Evolutionary conservation across 2,113 vertebrate genomes (phyloP).

Genomic region (Fulmarus glacialis): DNA sequence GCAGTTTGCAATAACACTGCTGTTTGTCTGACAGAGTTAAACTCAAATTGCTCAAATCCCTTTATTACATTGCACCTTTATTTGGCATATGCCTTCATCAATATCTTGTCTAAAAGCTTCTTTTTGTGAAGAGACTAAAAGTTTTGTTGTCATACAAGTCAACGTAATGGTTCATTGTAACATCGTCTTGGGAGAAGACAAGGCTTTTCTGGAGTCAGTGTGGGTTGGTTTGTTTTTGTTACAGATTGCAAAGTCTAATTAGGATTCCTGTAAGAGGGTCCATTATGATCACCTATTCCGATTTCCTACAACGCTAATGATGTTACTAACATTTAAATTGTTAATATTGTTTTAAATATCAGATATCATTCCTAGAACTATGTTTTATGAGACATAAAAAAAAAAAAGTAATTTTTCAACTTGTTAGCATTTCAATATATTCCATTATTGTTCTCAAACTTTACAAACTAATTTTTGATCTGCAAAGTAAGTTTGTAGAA

Average conservation of each 20-base stretch:
- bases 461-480: neutral
- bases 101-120: constrained; percentile 4
- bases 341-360: neutral
- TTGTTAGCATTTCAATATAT: neutral
- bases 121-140: constrained; percentile 1
- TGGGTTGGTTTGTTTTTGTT: neutral
- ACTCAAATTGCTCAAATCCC: neutral
- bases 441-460: neutral
- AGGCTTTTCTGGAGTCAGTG: neutral
- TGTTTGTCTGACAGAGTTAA: neutral
- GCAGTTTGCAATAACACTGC: neutral
- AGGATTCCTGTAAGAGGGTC: constrained; percentile 16
- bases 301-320: neutral
- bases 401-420: neutral
- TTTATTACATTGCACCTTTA: neutral
- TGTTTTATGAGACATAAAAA: neutral
- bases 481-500: neutral
- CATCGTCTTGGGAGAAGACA: neutral
- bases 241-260: constrained; percentile 26
- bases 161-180: neutral
- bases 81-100: neutral
- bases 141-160: neutral
- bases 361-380: neutral
- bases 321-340: neutral
- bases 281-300: constrained; percentile 5